These are phyloP conservation scores for Scytalopus superciliaris DNA, from an alignment of 2,113 vertebrate genomes.

Conservation along the genomic window DNA sequence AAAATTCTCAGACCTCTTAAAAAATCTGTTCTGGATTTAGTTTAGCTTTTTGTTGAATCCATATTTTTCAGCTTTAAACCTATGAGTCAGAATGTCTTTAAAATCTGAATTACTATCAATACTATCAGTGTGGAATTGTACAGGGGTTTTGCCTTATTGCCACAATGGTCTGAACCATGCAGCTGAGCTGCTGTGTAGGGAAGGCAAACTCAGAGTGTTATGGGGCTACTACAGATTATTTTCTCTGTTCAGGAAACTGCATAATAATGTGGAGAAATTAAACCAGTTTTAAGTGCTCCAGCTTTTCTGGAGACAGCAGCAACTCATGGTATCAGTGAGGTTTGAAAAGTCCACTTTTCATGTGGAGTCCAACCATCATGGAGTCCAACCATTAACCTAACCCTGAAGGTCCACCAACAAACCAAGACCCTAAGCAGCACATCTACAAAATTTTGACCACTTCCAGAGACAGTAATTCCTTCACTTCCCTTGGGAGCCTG, in stretches of 20 bases:
- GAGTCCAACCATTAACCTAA: too few species aligned
- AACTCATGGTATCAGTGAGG: background rate
- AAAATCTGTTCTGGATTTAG: background rate
- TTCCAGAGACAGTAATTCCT: background rate
- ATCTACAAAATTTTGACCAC: background rate
- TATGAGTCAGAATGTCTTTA: background rate
- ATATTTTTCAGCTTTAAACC: background rate
- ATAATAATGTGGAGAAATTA: background rate
- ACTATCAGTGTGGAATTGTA: background rate
- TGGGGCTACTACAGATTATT: background rate
- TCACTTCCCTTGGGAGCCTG: background rate
- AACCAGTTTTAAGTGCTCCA: background rate
- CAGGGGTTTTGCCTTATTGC: background rate
- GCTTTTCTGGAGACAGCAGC: background rate
- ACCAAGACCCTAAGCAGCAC: too few species aligned
- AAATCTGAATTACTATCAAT: background rate
- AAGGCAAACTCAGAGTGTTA: background rate
- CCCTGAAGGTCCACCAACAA: background rate
- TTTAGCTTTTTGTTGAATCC: background rate
- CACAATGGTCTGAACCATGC: accelerated
- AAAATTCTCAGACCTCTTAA: constrained; percentile 7
- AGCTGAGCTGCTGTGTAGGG: background rate
- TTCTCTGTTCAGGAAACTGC: background rate
- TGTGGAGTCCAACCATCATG: background rate
- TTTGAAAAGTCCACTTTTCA: background rate